Conservation (phyloP, 2,797 vertebrate species). For the Mormyrus proboscirostris region DNA sequence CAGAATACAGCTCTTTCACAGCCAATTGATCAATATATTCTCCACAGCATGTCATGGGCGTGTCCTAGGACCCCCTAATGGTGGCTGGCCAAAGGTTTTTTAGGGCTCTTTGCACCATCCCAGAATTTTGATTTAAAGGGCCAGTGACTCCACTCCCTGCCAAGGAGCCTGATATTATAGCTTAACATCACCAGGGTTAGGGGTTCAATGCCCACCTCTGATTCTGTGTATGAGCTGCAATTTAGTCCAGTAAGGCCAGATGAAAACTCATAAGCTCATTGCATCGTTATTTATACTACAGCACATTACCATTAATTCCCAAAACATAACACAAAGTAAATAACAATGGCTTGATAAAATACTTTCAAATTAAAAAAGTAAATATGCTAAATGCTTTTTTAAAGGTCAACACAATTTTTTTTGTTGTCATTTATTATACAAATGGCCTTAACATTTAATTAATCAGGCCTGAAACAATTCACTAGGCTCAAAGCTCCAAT, state of each 20-base stretch:
- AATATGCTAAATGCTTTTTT: background rate
- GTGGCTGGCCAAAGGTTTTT: background rate
- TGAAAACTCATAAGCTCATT: background rate
- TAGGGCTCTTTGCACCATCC: background rate
- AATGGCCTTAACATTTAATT: slow-evolving; percentile 1
- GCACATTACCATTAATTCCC: background rate
- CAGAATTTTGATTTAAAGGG: background rate
- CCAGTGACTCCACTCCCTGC: background rate
- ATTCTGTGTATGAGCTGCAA: background rate
- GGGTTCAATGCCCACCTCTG: background rate
- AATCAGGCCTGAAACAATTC: background rate
- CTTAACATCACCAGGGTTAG: background rate
- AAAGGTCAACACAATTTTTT: background rate
- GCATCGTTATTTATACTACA: background rate
- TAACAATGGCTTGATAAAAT: background rate
- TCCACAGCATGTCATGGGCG: background rate
- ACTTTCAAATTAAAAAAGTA: background rate
- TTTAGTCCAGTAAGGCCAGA: background rate
- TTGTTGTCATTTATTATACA: background rate
- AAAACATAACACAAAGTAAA: background rate
- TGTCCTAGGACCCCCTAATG: background rate
- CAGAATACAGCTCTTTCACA: background rate
- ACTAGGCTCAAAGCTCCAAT: background rate
- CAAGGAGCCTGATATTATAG: background rate
- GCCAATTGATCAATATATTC: background rate